These are phyloP conservation scores for Poeciliopsis turneri DNA, from an alignment of 2,797 vertebrate species.

Conservation along the genomic window DNA sequence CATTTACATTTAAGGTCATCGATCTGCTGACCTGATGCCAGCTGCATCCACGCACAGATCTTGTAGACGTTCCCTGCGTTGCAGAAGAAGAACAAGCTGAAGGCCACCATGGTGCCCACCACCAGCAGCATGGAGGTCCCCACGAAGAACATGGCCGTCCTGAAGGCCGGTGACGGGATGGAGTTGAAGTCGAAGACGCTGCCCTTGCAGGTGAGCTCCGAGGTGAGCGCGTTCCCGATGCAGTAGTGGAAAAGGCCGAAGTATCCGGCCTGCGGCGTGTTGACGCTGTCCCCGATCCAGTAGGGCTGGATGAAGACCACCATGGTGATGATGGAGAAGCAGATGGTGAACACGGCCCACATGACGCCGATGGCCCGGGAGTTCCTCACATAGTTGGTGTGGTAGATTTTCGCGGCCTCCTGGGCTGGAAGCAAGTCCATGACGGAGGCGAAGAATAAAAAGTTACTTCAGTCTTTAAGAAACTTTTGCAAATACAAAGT, in stretches of 20 bases:
- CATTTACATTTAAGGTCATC: too few species aligned
- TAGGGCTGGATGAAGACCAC: constrained; percentile 97
- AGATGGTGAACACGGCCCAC: constrained; percentile 96
- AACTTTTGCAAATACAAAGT: not conserved
- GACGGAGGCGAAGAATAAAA: not conserved
- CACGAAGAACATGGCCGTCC: constrained; percentile 95
- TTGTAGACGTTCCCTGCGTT: constrained; percentile 92
- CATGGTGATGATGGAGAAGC: constrained; percentile 90
- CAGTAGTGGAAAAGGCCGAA: constrained; percentile 98
- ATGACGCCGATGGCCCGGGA: constrained; percentile 92
- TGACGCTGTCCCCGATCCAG: constrained; percentile 97
- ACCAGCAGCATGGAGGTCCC: constrained; percentile 92
- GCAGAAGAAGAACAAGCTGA: constrained; percentile 95
- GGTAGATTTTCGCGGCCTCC: constrained; percentile 96
- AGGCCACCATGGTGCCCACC: constrained; percentile 90
- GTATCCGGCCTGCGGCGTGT: constrained; percentile 94
- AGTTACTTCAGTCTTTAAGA: not conserved
- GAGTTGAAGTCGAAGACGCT: constrained; percentile 89
- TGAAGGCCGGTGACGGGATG: constrained; percentile 95
- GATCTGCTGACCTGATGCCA: constrained; percentile 87
- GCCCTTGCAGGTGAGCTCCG: constrained; percentile 93
- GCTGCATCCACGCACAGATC: constrained; percentile 97
- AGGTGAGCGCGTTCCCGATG: constrained; percentile 94
- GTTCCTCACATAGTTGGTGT: constrained; percentile 97
- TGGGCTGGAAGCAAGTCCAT: constrained; percentile 91